Base-by-base conservation (phyloP, 2,113 vertebrate species). In the Seriola rivoliana region DNA sequence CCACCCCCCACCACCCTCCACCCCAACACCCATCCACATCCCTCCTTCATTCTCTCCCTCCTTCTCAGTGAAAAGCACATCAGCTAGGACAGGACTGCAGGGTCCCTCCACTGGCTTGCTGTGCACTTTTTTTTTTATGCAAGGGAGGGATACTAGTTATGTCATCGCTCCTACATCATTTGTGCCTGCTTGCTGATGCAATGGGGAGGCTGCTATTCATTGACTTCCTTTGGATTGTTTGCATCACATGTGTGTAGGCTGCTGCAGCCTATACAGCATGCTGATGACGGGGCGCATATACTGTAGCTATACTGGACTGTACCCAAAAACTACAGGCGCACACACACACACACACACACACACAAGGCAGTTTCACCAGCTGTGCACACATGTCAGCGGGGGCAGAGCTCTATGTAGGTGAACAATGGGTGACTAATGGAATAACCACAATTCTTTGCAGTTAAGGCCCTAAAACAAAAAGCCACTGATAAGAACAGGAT, bases 21-120 rank as follows among this genome's bases (percentile, higher is more conserved):
- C 9, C 38, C 57, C 67, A 21, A 36, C 21, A 29, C 71, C n/a
- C 72, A 34, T 83, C 71, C 68, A 76, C 72, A 72, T 80, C 78
- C 78, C 71, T 84, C 89, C 66, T 75, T 78, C 70, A 19, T 65
- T 71, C 82, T 73, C 76, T 71, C 62, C 79, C 77, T 75, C 78
- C 63, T 83, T 40, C 78, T 67, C 71, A n/a, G 68, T 75, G 85
- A 87, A 91, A 88, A 93, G 84, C 90, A 90, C 88, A 92, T 80
- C 89, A 87, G 91, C 88, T 80, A 78, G 71, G 82, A 92, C 86
- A 91, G 79, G 68, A 94, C 89, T 91, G 92, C 93, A 94, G 93
- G 85, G 81, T 93, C 86, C 75, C 66, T 90, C 64, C 48, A 71
- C 81, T 91, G 79, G 82, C 67, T 91, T 54, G 72, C 73, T 88